Percentiles rank a stretch among this genome's conserved stretches.
These are phyloP conservation scores for Platyscapa corneri DNA, from an alignment of 1,140 invertebrate genomes.

Conservation along the genomic window DNA sequence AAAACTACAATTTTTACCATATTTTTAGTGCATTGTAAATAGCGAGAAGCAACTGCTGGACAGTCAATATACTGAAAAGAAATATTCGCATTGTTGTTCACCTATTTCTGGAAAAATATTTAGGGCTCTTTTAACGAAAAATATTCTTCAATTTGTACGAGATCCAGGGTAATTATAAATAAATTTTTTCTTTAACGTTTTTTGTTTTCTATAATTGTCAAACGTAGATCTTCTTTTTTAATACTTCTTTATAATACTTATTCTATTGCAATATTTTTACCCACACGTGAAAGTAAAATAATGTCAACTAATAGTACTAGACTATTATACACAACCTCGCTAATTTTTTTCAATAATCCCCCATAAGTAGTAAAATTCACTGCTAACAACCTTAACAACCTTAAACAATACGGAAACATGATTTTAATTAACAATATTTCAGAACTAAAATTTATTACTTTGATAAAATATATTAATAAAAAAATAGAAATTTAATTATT, in stretches of 20 bases:
- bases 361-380: too few species aligned
- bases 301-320: too few species aligned
- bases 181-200: neutral
- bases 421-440: too few species aligned
- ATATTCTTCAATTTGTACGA: slow-evolving; percentile 78
- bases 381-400: too few species aligned
- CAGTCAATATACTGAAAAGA: slow-evolving; percentile 62
- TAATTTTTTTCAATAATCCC: too few species aligned
- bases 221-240: neutral
- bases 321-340: too few species aligned
- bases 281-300: too few species aligned
- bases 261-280: too few species aligned
- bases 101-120: slow-evolving; percentile 55
- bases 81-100: neutral
- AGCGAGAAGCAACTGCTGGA: slow-evolving; percentile 56
- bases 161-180: slow-evolving; percentile 79
- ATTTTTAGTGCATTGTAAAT: slow-evolving; percentile 54
- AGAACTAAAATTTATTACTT: too few species aligned
- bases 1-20: neutral
- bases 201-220: neutral
- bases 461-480: too few species aligned
- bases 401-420: too few species aligned
- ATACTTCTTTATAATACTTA: neutral
- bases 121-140: slow-evolving; percentile 78
- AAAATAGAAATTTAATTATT: slow-evolving; percentile 49